Evolutionary conservation across 1,140 invertebrate species (phyloP), one percentile per base, ranked within the genome.

Genomic region (Cydia splendana): DNA sequence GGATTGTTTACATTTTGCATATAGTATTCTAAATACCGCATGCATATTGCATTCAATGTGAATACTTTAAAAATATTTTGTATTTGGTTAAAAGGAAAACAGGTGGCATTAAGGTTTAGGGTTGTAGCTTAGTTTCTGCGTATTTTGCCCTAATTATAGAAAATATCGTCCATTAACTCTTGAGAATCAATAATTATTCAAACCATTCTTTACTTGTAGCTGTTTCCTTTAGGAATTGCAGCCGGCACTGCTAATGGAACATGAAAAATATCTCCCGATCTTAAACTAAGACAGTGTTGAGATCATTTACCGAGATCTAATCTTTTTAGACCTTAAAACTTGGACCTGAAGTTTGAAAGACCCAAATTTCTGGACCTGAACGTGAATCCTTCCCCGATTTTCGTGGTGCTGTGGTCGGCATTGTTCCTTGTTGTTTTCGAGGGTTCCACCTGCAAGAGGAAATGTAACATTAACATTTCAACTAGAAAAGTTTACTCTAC

Each of bases 381-480:
- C 13, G 79, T 80, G 51, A 89, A 87, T 24, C 84, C 84, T 57
- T 92, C 88, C 0, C 78, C 81, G 10, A 73, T 30, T 82, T 86
- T 76, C 53, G 78, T 81, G 0, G 80, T 79, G 10, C 74, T 79
- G 0, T 65, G 12, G 6, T 80, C 48, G 0, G 79, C 76, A 57
- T 89, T 90, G 73, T 85, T 90, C 78, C 85, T 87, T 0, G 81
- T 48, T 5, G 78, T 67, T 74, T 91, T 92, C 4, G 87, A 86
- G 75, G 91, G 91, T 69, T 90, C 88, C 18, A 92, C 91, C 91
- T 92, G 80, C 48, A 87, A 84, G 18, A 48, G 62, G 62, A 12
- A 42, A 79, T 62, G n/a, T 20, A 13, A 71, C 28, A 69, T 67
- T 0, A 20, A 65, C 20, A 30, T 48, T 48, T 48, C 12, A 48